phyloP scores from a whole-genome alignment of 2,888 invertebrate genomes.

The Neoascia interrupta region DNA sequence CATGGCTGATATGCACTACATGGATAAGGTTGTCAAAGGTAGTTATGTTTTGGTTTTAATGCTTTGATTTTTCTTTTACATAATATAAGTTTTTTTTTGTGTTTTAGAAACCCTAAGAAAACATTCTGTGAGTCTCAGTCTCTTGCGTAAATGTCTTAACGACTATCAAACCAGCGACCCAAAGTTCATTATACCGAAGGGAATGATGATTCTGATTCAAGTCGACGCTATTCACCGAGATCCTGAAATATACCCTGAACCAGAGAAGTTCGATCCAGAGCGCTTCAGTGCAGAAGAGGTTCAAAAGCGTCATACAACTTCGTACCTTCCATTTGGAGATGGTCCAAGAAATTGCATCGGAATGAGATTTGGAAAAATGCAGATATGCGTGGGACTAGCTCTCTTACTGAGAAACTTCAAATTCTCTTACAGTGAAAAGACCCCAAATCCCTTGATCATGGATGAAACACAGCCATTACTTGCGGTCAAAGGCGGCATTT shows the following conservation, averaged over 20 bases:
- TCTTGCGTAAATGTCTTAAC: constrained; percentile 81
- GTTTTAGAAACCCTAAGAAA: constrained; percentile 81
- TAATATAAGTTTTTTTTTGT: not conserved
- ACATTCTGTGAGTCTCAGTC: constrained; percentile 81
- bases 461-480: constrained; percentile 24
- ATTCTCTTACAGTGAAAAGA: constrained; percentile 62
- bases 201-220: constrained; percentile 72
- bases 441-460: constrained; percentile 48
- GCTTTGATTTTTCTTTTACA: no score
- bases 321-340: constrained; percentile 76
- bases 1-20: constrained; percentile 80
- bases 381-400: constrained; percentile 73
- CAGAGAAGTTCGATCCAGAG: constrained; percentile 83
- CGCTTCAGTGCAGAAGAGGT: constrained; percentile 82
- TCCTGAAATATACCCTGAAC: constrained; percentile 80
- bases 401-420: constrained; percentile 71
- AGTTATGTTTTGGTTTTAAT: no score
- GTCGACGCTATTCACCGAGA: constrained; percentile 82
- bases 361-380: constrained; percentile 75
- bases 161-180: constrained; percentile 81
- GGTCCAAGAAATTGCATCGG: constrained; percentile 77
- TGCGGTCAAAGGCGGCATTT: constrained; percentile 62
- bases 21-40: constrained; percentile 81
- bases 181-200: constrained; percentile 80
- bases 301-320: constrained; percentile 78